phyloP scores from a whole-genome alignment of 1,140 invertebrate genomes.

The Parapsyche elsis region DNA sequence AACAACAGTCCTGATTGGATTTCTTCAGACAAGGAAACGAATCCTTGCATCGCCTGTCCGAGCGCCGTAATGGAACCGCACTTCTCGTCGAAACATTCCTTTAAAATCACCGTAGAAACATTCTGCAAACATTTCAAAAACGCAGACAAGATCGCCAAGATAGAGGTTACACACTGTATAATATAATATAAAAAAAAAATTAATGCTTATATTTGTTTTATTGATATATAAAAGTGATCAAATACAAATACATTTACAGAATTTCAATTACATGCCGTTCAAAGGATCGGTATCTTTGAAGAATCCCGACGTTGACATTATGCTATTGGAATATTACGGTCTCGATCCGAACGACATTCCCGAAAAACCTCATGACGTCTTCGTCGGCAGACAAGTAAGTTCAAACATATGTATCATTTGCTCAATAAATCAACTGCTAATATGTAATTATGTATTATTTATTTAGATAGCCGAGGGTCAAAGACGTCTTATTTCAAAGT shows the following conservation, averaged over 20 bases:
- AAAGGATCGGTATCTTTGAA: slow-evolving; percentile 84
- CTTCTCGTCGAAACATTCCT: slow-evolving; percentile 70
- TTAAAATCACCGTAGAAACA: slow-evolving; percentile 87
- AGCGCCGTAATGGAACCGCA: slow-evolving; percentile 67
- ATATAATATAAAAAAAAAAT: background rate
- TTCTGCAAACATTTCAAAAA: slow-evolving; percentile 87
- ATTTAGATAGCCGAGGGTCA: slow-evolving; percentile 82
- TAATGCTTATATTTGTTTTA: background rate
- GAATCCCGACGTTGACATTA: slow-evolving; percentile 82
- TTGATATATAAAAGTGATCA: background rate
- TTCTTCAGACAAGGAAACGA: slow-evolving; percentile 41
- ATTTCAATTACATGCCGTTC: slow-evolving; percentile 82
- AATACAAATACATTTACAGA: slow-evolving; percentile 52
- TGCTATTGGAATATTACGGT: slow-evolving; percentile 91
- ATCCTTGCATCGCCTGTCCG: slow-evolving; percentile 61
- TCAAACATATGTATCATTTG: slow-evolving; percentile 23
- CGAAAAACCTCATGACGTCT: slow-evolving; percentile 77
- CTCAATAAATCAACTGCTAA: slow-evolving; percentile 38
- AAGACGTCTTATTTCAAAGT: slow-evolving; percentile 79
- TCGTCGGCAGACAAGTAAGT: slow-evolving; percentile 88
- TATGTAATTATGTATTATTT: slow-evolving; percentile 12
- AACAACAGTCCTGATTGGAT: slow-evolving; percentile 59
- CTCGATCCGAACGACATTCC: slow-evolving; percentile 78
- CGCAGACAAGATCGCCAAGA: slow-evolving; percentile 83
- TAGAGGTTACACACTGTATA: slow-evolving; percentile 74